These are phyloP conservation scores for Nyctalus aviator DNA, from an alignment of 2,797 vertebrate genomes.

Conservation along the genomic window DNA sequence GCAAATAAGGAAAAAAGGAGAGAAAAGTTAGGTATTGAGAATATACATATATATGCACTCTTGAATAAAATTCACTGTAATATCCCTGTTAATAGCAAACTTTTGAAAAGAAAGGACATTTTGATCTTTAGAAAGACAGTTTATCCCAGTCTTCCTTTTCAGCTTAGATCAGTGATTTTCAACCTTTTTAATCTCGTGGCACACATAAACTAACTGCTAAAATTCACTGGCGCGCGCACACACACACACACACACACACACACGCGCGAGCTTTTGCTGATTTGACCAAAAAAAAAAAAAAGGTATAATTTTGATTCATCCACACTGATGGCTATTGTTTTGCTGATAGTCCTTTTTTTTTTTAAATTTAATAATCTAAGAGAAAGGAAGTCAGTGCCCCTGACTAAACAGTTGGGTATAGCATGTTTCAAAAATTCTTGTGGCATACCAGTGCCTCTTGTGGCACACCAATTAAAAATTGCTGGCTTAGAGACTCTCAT, in stretches of 20 bases:
- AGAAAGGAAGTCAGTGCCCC: background rate
- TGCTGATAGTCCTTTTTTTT: too few relatives aligned
- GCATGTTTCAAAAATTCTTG: background rate
- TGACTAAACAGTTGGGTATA: background rate
- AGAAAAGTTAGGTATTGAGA: background rate
- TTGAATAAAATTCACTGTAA: background rate
- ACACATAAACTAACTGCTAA: too few relatives aligned
- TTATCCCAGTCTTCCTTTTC: slow-evolving; percentile 74
- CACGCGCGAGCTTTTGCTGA: background rate
- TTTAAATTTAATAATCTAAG: too few relatives aligned
- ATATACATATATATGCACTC: background rate
- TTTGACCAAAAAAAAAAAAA: background rate
- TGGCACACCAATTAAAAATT: background rate
- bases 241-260: too few relatives aligned
- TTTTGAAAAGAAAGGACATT: slow-evolving; percentile 85
- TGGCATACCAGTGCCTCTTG: background rate
- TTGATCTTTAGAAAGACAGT: slow-evolving; percentile 70
- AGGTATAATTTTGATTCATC: background rate
- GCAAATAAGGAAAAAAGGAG: background rate
- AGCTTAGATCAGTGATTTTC: slow-evolving; percentile 86
- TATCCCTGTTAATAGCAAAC: background rate
- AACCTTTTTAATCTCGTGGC: too few relatives aligned
- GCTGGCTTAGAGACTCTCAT: slow-evolving; percentile 89
- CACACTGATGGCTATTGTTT: too few relatives aligned
- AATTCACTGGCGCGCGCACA: too few relatives aligned